Percentiles rank a stretch among this genome's conserved stretches.
phyloP scores from a whole-genome alignment of 1,140 invertebrate genomes.

The Condylostylus longicornis region DNA sequence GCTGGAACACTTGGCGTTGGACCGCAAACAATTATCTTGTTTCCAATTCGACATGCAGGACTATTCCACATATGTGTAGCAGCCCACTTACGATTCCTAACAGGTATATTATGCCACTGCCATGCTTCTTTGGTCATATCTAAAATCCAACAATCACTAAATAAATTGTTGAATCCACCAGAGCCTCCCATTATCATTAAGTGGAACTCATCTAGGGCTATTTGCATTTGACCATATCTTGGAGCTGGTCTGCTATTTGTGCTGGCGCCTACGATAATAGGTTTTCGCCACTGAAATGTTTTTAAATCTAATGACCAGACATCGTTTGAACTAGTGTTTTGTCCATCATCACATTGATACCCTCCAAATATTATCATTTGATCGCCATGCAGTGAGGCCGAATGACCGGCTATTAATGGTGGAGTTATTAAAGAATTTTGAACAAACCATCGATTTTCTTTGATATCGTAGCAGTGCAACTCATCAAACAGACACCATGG shows the following conservation, averaged over 20 bases:
- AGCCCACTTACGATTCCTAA: slow-evolving; percentile 59
- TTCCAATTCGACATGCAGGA: slow-evolving; percentile 66
- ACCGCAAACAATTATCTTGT: slow-evolving; percentile 25
- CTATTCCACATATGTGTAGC: slow-evolving; percentile 84
- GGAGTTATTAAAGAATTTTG: slow-evolving; percentile 45
- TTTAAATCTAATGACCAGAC: slow-evolving; percentile 77
- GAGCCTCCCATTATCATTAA: slow-evolving; percentile 56
- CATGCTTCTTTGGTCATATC: slow-evolving; percentile 49
- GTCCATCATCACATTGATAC: slow-evolving; percentile 38
- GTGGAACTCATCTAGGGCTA: slow-evolving; percentile 50
- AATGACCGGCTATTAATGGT: slow-evolving; percentile 78
- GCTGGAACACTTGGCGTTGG: slow-evolving; percentile 25
- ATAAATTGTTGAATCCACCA: slow-evolving; percentile 39
- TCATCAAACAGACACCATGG: slow-evolving; percentile 81
- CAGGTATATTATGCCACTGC: slow-evolving; percentile 65
- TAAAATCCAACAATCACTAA: slow-evolving; percentile 47
- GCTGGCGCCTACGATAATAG: slow-evolving; percentile 43
- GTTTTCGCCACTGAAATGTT: slow-evolving; percentile 61
- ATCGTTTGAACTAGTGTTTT: slow-evolving; percentile 60
- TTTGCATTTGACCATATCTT: slow-evolving; percentile 82
- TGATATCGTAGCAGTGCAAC: slow-evolving; percentile 77
- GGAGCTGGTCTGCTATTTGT: slow-evolving; percentile 57
- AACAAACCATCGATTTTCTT: slow-evolving; percentile 70
- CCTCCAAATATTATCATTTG: slow-evolving; percentile 87
- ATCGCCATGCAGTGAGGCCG: slow-evolving; percentile 74